These are phyloP conservation scores for Drosophila takahashii DNA, from an alignment of 1,140 invertebrate genomes.

Conservation along the genomic window DNA sequence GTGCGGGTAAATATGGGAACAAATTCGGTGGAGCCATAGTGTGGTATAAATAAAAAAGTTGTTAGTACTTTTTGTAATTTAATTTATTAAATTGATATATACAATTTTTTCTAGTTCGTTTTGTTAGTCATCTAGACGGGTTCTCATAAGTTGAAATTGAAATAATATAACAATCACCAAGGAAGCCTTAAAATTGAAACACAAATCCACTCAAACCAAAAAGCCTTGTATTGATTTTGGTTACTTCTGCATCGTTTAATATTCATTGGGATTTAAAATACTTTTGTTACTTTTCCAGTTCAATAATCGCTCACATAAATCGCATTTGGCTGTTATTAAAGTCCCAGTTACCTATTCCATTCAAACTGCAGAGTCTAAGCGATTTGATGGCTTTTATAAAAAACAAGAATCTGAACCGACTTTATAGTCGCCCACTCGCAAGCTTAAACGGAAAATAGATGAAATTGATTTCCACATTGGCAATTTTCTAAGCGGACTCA, in stretches of 20 bases:
- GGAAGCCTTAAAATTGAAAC: too few relatives aligned
- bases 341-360: conserved; percentile 20
- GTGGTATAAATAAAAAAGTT: too few relatives aligned
- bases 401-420: not conserved
- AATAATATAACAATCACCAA: too few relatives aligned
- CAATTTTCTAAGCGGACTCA: conserved; percentile 68
- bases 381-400: conserved; percentile 20
- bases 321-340: conserved; percentile 9
- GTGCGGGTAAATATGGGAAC: not conserved
- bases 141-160: too few relatives aligned
- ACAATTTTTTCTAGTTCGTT: too few relatives aligned
- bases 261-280: conserved; percentile 6
- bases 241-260: conserved; percentile 8
- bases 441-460: conserved; percentile 56
- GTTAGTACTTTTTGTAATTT: too few relatives aligned
- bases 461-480: conserved; percentile 78
- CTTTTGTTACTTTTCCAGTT: conserved; percentile 2
- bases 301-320: conserved; percentile 18
- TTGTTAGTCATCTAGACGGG: too few relatives aligned
- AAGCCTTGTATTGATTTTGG: not conserved
- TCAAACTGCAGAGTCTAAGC: conserved; percentile 2
- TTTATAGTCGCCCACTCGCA: conserved; percentile 1
- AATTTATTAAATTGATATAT: too few relatives aligned
- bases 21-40: not conserved
- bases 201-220: not conserved